Evolutionary conservation across 2,797 vertebrate species (phyloP), one percentile per base, ranked within the genome.

Genomic region (Tiaroga cobitis): DNA sequence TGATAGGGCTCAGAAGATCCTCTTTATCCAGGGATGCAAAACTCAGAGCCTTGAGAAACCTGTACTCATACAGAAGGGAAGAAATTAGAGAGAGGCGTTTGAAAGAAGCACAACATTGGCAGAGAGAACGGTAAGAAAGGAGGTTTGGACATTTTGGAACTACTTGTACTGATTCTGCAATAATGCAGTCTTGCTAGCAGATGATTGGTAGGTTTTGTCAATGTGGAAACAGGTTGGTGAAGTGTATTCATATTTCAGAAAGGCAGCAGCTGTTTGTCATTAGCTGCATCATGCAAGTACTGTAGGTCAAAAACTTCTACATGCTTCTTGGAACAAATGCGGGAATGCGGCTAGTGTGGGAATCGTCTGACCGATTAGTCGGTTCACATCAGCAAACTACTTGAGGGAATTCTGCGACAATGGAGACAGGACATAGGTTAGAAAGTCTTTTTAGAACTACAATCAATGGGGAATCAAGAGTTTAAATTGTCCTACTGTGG

Each of bases 21-120:
- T 99, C 98, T 93, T 99, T 99, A 93, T 99, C 98, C 93, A 99
- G 94, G 0, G 98, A 99, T 80, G 97, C 98, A 15, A 99, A 99
- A 93, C 98, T 99, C 93, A 99, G 95, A 87, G 98, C 98, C 95
- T 99, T 99, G 93, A 99, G 96, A 89, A 99, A 99, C 95, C 98
- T 99, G 93, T 85, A 90, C 83, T 91, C 90, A 89, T 88, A 86
- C 76, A 93, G 82, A 92, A 90, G 10, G 32, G 4, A 49, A 41
- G 24, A 75, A 34, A 61, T 21, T 15, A 69, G 24, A 61, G 70
- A 75, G 29, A 83, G 19, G 29, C 1, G 8, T 74, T 74, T 82
- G 29, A 24, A 69, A 39, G 34, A 90, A 93, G 91, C 24, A 26
- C 15, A 91, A 83, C 68, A 81, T 74, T 91, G 91, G 93, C 88